Percentiles rank a stretch among this genome's conserved stretches.
Conservation (phyloP, 2,797 vertebrate species). For the Molossus molossus region DNA sequence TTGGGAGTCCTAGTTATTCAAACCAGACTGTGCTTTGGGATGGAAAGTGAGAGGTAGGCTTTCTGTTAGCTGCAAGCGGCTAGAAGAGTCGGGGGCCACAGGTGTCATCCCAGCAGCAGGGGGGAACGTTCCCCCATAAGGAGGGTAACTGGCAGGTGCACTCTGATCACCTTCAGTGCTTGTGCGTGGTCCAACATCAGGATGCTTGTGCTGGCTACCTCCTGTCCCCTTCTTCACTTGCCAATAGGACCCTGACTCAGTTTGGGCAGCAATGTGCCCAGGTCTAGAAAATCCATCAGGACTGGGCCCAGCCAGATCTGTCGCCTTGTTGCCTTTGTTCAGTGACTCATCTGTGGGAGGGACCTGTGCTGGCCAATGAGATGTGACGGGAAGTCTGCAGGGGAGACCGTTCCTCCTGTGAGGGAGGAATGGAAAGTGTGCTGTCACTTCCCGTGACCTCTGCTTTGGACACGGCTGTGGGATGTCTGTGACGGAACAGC, state of each 20-base stretch:
- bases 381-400: not conserved
- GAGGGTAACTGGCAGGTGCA: not conserved
- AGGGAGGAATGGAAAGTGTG: not conserved
- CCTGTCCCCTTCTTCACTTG: not conserved
- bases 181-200: not conserved
- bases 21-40: conserved; percentile 3
- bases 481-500: not conserved
- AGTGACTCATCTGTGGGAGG: not conserved
- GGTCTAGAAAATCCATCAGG: not conserved
- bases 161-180: not conserved
- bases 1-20: not conserved
- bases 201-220: rapidly evolving
- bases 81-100: not conserved
- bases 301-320: not conserved
- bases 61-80: not conserved
- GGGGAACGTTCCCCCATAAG: not conserved
- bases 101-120: not conserved
- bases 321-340: not conserved
- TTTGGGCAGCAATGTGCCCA: not conserved
- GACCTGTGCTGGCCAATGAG: not conserved
- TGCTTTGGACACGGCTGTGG: not conserved
- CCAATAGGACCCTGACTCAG: not conserved
- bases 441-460: not conserved
- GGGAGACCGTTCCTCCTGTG: not conserved
- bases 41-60: not conserved